Evolutionary conservation across 1,140 invertebrate species (phyloP).

Genomic region (Leptinotarsa texana): DNA sequence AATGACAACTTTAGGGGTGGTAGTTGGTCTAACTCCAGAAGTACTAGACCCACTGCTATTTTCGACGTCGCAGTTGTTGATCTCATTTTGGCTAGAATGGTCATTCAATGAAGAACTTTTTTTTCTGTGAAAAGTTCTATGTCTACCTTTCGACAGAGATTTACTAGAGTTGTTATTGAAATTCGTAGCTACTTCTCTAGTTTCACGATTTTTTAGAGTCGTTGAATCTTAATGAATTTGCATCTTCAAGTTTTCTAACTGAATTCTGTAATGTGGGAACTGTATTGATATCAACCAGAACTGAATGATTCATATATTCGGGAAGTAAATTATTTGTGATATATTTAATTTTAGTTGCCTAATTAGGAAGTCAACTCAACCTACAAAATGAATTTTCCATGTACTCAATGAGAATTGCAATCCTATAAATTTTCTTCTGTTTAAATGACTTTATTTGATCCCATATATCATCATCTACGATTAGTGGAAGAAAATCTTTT

Average conservation of each 20-base stretch:
- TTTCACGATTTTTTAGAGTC: neutral
- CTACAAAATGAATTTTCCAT: constrained; percentile 14
- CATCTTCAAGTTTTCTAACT: neutral
- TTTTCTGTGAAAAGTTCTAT: neutral
- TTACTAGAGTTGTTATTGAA: neutral
- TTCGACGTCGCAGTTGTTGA: too few relatives aligned
- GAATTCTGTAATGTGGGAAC: neutral
- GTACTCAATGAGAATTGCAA: constrained; percentile 9
- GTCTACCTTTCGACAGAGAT: neutral
- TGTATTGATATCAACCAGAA: too few relatives aligned
- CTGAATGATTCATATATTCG: too few relatives aligned
- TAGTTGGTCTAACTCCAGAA: neutral
- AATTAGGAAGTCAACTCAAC: neutral
- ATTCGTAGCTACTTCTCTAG: neutral
- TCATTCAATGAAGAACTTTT: neutral
- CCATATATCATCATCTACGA: constrained; percentile 2
- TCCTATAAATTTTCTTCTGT: neutral
- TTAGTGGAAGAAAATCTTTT: neutral
- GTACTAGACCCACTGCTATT: neutral
- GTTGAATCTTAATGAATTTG: neutral
- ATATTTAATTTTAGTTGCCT: constrained; percentile 1
- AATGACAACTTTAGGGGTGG: neutral
- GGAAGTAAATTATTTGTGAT: constrained; percentile 6
- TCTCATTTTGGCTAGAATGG: too few relatives aligned
- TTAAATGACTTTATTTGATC: neutral